Percentiles rank a stretch among this genome's conserved stretches.
These are phyloP conservation scores for Hypocryptadius cinnamomeus DNA, from an alignment of 2,113 vertebrate genomes.

Conservation along the genomic window DNA sequence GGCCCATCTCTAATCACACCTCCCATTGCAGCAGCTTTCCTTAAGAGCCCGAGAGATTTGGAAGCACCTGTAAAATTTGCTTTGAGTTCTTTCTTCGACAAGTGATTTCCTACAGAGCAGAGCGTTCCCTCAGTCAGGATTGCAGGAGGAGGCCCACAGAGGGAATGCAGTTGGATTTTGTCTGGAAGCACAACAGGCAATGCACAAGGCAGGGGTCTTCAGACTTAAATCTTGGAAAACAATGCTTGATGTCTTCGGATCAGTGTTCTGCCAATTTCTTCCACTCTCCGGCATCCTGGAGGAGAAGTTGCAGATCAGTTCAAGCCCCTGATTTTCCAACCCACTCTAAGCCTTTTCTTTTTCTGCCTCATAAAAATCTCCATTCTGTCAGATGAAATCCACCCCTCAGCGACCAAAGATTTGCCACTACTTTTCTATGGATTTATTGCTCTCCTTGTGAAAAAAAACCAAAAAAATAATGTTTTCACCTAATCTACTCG, in stretches of 20 bases:
- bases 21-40: background rate
- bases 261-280: constrained; percentile 72
- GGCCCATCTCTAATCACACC: background rate
- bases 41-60: background rate
- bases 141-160: background rate
- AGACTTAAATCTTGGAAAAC: constrained; percentile 71
- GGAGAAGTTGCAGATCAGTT: background rate
- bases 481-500: background rate
- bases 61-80: background rate
- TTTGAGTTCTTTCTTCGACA: background rate
- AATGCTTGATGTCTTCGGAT: constrained; percentile 59
- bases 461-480: background rate
- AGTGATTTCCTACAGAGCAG: background rate
- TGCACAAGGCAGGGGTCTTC: constrained; percentile 31
- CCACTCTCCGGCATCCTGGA: constrained; percentile 73
- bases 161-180: background rate
- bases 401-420: background rate
- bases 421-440: background rate
- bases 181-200: constrained; percentile 32
- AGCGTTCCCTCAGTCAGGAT: background rate
- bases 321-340: constrained; percentile 32
- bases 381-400: background rate
- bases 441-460: background rate
- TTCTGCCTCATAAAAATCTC: background rate
- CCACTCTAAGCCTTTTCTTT: background rate